A percentile compares a stretch with the other conserved stretches of the same genome.
Conservation (phyloP, 2,797 vertebrate species). For the Cephalopachus bancanus region DNA sequence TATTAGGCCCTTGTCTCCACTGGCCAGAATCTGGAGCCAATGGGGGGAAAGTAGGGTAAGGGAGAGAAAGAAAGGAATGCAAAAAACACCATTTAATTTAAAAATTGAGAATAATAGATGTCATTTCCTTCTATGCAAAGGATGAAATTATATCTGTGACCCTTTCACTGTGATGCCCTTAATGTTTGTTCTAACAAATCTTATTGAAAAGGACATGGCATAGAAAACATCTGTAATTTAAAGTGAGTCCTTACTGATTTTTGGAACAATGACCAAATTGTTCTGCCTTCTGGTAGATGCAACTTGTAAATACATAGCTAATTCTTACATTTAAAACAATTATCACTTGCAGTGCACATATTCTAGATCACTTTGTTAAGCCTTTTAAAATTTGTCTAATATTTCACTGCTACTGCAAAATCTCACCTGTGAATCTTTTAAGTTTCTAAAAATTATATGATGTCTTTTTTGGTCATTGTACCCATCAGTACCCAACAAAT, state of each 20-base stretch:
- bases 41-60: accelerated
- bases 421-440: neutral
- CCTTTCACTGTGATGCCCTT: neutral
- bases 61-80: neutral
- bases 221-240: too few species aligned
- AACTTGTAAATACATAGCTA: neutral
- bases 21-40: neutral
- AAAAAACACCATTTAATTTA: neutral
- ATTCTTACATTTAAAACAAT: neutral
- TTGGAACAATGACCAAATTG: neutral
- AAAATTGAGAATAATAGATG: neutral
- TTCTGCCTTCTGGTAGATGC: neutral
- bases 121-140: neutral
- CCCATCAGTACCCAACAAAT: neutral
- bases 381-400: neutral
- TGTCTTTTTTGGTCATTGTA: neutral
- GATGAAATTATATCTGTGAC: neutral
- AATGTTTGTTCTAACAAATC: neutral
- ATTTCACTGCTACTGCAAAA: neutral
- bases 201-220: accelerated
- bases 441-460: neutral
- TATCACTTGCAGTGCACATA: neutral
- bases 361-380: neutral
- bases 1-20: too few species aligned
- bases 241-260: too few species aligned